These are phyloP conservation scores for Fistularia tabacaria DNA, from an alignment of 2,797 vertebrate species.

Conservation along the genomic window DNA sequence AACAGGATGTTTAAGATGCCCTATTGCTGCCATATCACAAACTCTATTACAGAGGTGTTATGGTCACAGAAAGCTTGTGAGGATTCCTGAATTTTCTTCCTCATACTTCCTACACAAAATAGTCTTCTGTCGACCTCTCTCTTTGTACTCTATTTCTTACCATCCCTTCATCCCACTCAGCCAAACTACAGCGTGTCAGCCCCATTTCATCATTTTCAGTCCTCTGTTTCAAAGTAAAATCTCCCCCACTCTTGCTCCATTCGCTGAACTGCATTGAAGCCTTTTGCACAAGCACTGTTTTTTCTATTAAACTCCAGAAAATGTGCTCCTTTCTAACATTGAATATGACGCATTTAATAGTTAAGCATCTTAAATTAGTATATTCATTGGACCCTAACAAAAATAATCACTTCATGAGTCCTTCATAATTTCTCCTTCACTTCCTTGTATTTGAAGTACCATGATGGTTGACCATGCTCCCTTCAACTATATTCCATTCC, in stretches of 20 bases:
- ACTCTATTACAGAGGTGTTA: conserved; percentile 11
- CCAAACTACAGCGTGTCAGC: conserved; percentile 69
- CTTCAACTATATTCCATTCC: conserved; percentile 18
- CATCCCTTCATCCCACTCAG: conserved; percentile 61
- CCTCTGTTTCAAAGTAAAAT: conserved; percentile 53
- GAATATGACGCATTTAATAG: conserved; percentile 28
- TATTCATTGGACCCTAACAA: conserved; percentile 14
- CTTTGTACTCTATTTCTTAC: conserved; percentile 54
- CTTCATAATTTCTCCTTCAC: conserved; percentile 8
- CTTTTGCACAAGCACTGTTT: conserved; percentile 19
- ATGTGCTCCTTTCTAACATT: conserved; percentile 12
- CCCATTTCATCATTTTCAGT: conserved; percentile 65
- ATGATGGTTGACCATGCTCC: conserved; percentile 3
- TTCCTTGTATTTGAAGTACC: conserved; percentile 36
- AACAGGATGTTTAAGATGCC: conserved; percentile 15
- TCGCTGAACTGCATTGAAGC: conserved; percentile 20
- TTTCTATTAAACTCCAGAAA: no score
- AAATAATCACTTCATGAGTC: conserved; percentile 36
- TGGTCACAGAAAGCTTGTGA: conserved; percentile 5
- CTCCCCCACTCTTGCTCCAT: conserved; percentile 4
- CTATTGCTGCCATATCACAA: conserved; percentile 1
- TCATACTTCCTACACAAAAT: conserved; percentile 25
- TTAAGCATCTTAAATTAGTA: conserved; percentile 5
- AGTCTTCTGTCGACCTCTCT: conserved; percentile 46
- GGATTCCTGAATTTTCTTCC: conserved; percentile 19